These are phyloP conservation scores for Ctenomys sociabilis DNA, from an alignment of 2,113 vertebrate genomes.

Conservation along the genomic window DNA sequence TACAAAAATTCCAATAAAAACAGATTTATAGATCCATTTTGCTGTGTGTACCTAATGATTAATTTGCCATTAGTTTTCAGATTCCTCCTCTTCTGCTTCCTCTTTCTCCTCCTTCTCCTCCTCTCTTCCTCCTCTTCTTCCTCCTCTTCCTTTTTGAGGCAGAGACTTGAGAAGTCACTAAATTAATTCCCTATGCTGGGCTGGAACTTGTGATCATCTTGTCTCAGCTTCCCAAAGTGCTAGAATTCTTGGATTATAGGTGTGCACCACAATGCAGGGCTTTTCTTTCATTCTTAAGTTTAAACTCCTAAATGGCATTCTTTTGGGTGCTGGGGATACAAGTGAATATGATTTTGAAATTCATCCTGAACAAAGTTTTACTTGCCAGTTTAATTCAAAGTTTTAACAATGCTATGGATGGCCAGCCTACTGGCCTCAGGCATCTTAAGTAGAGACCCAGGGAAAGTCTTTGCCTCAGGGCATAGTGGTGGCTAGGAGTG, in stretches of 20 bases:
- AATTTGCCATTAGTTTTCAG: not conserved
- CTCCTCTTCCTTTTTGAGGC: not conserved
- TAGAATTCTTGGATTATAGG: not conserved
- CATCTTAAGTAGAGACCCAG: not conserved
- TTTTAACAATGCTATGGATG: not conserved
- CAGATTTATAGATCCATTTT: not conserved
- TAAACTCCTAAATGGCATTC: not conserved
- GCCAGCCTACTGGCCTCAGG: not conserved
- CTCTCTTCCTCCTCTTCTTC: not conserved
- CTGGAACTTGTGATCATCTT: not conserved
- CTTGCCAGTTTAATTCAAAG: not conserved
- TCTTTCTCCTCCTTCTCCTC: too few relatives aligned
- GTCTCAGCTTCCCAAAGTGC: not conserved
- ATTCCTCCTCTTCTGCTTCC: too few relatives aligned
- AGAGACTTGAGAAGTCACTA: not conserved
- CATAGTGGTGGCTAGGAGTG: not conserved
- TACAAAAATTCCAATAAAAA: conserved; percentile 4
- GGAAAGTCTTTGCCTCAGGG: not conserved
- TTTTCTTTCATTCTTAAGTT: conserved; percentile 39
- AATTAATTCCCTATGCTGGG: not conserved
- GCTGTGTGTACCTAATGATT: not conserved
- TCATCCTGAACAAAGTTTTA: not conserved
- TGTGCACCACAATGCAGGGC: not conserved
- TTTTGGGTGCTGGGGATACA: not conserved
- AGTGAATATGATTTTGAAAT: not conserved